Base-by-base conservation (phyloP, 2,888 invertebrate species). In the Xanthorhoe designata region DNA sequence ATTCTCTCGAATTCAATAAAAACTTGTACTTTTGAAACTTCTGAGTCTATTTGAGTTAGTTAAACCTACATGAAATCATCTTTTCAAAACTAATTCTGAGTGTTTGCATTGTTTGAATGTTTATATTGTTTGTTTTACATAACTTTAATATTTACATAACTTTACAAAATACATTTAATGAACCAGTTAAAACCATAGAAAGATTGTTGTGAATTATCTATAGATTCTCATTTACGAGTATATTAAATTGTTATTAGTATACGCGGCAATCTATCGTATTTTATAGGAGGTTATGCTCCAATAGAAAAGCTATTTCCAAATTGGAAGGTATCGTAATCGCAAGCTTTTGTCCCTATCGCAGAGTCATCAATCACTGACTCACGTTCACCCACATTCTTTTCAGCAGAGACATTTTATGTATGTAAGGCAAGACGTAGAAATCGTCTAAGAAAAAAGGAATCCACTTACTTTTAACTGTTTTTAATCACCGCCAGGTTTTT, bases 351-450 rank as follows among this genome's bases (percentile, higher is more conserved):
- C 61, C 56, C 66, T 71, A 61, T 75, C 72, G 72, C 8, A 50
- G 75, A 67, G 68, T 75, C 77, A 83, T 85, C 83, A 80, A 85
- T 84, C 85, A 83, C 78, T 69, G 65, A 17, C 65, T 64, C 51
- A 53, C 70, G 74, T 24, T 19, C 17, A 50, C 13, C n/a, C 47
- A 47, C 15, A 47, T 47, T 47, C 15, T 47, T 47, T 47, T 47
- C 17, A 7, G 17, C 15, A 47, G 15, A 6, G 47, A 47, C 38
- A 42, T 42, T 10, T 42, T 42, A 42, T 42, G 13, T 42, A 42
- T 13, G 38, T 42, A 42, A 13, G 38, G 38, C 13, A 42, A 13
- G 38, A 42, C 38, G 38, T 42, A 13, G 38, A 42, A 42, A 13
- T 42, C 38, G 38, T 42, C 38, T 42, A 32, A 6, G 38, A 13